A percentile compares a stretch with the other conserved stretches of the same genome.
Evolutionary conservation across 2,113 vertebrate genomes (phyloP).

Genomic region (Ceratotherium simum): DNA sequence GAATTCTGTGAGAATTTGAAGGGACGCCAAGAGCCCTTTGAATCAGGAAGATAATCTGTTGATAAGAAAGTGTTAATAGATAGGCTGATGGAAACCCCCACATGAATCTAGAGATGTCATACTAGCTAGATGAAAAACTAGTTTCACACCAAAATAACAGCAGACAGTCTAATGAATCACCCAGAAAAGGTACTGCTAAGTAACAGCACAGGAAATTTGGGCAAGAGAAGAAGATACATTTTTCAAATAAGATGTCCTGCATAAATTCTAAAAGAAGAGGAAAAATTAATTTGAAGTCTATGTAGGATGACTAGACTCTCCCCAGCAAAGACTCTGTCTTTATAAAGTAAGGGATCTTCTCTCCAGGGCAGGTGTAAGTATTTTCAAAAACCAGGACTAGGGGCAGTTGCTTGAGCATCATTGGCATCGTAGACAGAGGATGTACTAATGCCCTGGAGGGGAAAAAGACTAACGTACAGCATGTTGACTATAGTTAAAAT

Average conservation of each 20-base stretch:
- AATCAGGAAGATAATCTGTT: neutral
- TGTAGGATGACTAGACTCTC: neutral
- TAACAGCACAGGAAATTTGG: neutral
- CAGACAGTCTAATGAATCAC: neutral
- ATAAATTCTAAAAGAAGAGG: neutral
- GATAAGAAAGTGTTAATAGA: neutral
- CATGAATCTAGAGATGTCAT: neutral
- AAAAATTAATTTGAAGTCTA: neutral
- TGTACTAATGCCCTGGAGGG: neutral
- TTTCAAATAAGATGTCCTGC: neutral
- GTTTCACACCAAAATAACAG: neutral
- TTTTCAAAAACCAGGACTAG: neutral
- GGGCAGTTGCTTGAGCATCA: neutral
- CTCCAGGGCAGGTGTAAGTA: neutral
- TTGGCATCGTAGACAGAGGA: neutral
- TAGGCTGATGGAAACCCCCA: neutral
- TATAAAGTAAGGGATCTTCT: neutral
- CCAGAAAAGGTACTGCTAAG: neutral
- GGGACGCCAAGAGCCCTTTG: neutral
- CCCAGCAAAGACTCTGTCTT: neutral
- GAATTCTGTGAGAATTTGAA: neutral
- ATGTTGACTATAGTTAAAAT: neutral
- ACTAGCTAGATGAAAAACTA: neutral
- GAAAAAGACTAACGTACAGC: neutral
- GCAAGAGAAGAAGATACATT: neutral